phyloP scores from a whole-genome alignment of 2,113 vertebrate genomes.

The Alethe diademata region DNA sequence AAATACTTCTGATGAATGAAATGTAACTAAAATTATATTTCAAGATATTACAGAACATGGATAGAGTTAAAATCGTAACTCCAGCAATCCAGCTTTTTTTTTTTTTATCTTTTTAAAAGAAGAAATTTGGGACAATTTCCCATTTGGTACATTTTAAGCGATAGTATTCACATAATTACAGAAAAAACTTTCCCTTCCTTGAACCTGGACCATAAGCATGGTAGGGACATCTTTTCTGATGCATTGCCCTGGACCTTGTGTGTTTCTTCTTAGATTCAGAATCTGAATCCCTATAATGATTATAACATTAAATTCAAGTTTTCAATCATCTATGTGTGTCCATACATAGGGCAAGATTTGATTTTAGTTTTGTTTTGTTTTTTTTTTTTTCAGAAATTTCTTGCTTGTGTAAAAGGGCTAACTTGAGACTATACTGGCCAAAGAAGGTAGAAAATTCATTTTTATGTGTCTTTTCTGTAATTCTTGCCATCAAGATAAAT shows the following conservation, averaged over 20 bases:
- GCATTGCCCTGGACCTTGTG: background rate
- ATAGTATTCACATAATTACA: background rate
- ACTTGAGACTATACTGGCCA: background rate
- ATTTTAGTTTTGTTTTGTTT: background rate
- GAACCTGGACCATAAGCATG: background rate
- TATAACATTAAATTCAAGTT: background rate
- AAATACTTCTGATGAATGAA: constrained; percentile 38
- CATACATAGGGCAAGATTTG: background rate
- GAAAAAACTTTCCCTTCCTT: background rate
- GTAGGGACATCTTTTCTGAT: background rate
- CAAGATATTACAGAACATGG: constrained; percentile 20
- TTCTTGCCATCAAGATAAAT: background rate
- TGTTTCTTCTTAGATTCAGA: background rate
- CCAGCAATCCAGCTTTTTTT: too few relatives aligned
- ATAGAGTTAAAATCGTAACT: constrained; percentile 12
- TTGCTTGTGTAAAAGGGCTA: background rate
- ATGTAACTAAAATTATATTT: constrained; percentile 40
- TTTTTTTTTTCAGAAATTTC: background rate
- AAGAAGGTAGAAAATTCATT: background rate
- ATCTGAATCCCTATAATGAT: background rate
- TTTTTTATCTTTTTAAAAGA: background rate
- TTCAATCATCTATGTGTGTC: background rate
- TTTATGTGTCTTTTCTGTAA: background rate
- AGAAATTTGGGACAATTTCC: constrained; percentile 22
- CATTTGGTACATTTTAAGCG: background rate